Evolutionary conservation across 2,797 vertebrate species (phyloP).

Genomic region (Acomys russatus): DNA sequence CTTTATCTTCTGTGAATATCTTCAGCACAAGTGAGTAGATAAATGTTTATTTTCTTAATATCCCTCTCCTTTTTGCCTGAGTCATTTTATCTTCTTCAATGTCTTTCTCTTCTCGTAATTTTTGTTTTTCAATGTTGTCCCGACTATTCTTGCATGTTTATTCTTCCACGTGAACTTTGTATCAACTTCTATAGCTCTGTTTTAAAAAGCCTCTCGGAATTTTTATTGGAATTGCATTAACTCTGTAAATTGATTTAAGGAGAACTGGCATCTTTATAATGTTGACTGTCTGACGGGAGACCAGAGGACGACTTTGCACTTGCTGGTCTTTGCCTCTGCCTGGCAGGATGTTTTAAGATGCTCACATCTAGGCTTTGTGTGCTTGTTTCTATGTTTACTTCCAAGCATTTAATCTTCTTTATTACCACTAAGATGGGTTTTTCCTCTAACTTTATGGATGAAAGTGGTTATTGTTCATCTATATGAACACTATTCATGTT

Average conservation of each 20-base stretch:
- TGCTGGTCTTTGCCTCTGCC: constrained; percentile 40
- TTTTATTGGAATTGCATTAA: constrained; percentile 73
- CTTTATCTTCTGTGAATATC: background rate
- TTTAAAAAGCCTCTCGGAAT: constrained; percentile 44
- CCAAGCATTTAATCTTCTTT: constrained; percentile 62
- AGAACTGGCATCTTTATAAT: constrained; percentile 70
- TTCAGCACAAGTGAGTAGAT: constrained; percentile 31
- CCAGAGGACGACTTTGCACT: constrained; percentile 46
- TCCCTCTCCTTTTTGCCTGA: background rate
- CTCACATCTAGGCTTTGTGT: constrained; percentile 45
- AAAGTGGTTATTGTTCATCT: constrained; percentile 36
- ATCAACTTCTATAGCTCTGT: constrained; percentile 66
- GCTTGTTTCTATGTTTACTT: constrained; percentile 58
- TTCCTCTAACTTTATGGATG: constrained; percentile 56
- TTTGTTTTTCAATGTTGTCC: constrained; percentile 6
- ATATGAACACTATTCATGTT: constrained; percentile 1
- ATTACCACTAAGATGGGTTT: constrained; percentile 48
- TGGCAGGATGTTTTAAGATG: constrained; percentile 61
- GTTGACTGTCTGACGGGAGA: constrained; percentile 58
- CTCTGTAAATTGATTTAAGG: constrained; percentile 65
- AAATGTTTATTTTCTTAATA: constrained; percentile 55
- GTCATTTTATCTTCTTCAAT: constrained; percentile 28
- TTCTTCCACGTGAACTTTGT: constrained; percentile 69
- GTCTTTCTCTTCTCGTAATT: constrained; percentile 48
- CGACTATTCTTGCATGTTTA: constrained; percentile 20